Evolutionary conservation across 2,113 vertebrate genomes (phyloP), one percentile per base, ranked within the genome.

Genomic region (Candoia aspera): DNA sequence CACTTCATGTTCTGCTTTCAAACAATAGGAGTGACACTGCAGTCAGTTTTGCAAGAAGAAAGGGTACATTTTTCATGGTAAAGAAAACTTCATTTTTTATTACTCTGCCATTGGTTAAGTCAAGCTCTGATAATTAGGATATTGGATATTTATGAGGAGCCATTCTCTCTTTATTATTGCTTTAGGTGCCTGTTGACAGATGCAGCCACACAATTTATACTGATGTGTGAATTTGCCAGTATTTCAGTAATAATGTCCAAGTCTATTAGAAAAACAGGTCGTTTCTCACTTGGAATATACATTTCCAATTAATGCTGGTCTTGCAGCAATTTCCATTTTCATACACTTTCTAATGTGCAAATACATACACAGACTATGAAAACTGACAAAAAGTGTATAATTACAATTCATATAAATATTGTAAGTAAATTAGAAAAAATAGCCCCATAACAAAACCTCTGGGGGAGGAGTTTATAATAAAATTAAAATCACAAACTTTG

Each of bases 111-210:
- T 96, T 97, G 96, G 97, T 96, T 96, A 97, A 97, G 96, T 95
- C 95, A 96, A 97, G 96, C 96, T 96, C 96, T 96, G 96, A 97
- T 98, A 98, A 98, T 97, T 97, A 97, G 95, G 96, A 95, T 95
- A 96, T 90, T 91, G 96, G 96, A 96, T 97, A 97, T 98, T 97
- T 97, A 98, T 97, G 97, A 97, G 96, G 90, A 94, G 94, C 96
- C 95, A 94, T 96, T 97, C 97, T 96, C 95, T 94, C 92, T 98
- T 97, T 97, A 97, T 97, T 97, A 96, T 94, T 94, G 95, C 95
- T 96, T 95, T 96, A 97, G 97, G 96, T 96, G 94, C 91, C 96
- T 95, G 94, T 96, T 96, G 96, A 97, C 97, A 97, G 96, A 95
- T 95, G 95, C 96, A 93, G 92, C 88, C 87, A 95, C 95, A 96